Percentiles rank a stretch among this genome's conserved stretches.
Conservation (phyloP, 2,888 invertebrate species). For the Acleris sparsana region DNA sequence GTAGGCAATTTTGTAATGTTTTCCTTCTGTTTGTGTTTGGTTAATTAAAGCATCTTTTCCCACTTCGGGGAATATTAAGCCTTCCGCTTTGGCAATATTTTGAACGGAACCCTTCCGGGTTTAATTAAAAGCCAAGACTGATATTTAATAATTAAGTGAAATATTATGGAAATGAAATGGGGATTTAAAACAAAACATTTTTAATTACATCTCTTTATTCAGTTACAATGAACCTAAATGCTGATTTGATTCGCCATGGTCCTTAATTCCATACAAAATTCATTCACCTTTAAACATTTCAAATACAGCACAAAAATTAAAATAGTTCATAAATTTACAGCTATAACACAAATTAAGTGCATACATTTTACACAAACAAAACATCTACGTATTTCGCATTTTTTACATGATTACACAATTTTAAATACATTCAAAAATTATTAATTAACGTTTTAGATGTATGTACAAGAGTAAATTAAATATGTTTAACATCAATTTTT, state of each 20-base stretch:
- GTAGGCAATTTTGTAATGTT: too few relatives aligned
- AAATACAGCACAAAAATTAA: constrained; percentile 24
- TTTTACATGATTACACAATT: constrained; percentile 23
- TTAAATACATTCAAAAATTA: constrained; percentile 17
- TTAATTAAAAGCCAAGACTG: neutral
- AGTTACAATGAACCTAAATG: constrained; percentile 49
- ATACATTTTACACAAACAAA: constrained; percentile 16
- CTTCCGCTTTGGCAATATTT: too few relatives aligned
- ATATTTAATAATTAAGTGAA: neutral
- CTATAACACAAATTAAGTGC: constrained; percentile 23
- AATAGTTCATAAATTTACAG: constrained; percentile 2
- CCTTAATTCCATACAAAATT: constrained; percentile 36
- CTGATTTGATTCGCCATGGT: constrained; percentile 55
- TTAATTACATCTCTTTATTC: constrained; percentile 47
- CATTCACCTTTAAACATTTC: constrained; percentile 30
- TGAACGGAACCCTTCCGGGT: too few relatives aligned
- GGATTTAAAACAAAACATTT: constrained; percentile 39
- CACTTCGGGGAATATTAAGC: too few relatives aligned
- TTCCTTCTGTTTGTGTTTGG: too few relatives aligned
- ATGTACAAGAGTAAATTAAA: constrained; percentile 20
- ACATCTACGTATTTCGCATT: constrained; percentile 15
- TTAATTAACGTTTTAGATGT: neutral
- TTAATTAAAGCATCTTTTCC: too few relatives aligned
- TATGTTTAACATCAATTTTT: constrained; percentile 29
- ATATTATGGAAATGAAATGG: neutral